These are phyloP conservation scores for Dendrophyllia cribrosa DNA, from an alignment of 64 coral and sea anemone genomes.

Conservation along the genomic window DNA sequence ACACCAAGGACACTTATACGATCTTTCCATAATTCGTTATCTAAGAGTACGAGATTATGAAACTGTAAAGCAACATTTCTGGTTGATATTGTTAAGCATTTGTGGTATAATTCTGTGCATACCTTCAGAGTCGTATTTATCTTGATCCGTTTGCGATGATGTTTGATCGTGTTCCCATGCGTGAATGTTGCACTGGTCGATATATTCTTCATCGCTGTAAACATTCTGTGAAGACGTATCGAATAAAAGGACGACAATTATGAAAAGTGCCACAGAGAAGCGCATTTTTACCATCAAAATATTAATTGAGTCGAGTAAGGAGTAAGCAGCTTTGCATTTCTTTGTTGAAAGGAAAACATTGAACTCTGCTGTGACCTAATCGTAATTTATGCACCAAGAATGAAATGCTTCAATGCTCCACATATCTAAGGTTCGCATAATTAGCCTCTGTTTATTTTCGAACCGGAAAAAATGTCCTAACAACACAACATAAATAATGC, in stretches of 20 bases:
- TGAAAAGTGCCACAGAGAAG: neutral
- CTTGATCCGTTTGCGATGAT: neutral
- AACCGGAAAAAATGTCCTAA: neutral
- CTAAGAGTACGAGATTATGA: no score
- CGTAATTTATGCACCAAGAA: neutral
- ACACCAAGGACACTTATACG: no score
- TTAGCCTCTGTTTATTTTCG: neutral
- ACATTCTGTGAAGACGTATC: neutral
- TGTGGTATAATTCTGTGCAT: neutral
- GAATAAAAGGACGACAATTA: neutral
- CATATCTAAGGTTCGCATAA: neutral
- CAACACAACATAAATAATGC: no score
- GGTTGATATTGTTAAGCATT: no score
- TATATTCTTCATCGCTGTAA: neutral
- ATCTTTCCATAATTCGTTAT: no score
- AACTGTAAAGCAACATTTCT: no score
- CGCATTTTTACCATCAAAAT: neutral
- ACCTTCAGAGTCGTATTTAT: slow-evolving; percentile 10
- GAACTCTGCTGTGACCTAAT: neutral
- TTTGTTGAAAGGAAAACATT: neutral
- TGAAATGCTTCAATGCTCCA: neutral
- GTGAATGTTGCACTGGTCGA: neutral
- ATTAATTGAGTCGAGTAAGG: neutral
- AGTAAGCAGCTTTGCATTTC: neutral
- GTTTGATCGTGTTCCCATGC: neutral